Base-by-base conservation (phyloP, 2,888 invertebrate genomes). In the Herminia tarsipennalis region DNA sequence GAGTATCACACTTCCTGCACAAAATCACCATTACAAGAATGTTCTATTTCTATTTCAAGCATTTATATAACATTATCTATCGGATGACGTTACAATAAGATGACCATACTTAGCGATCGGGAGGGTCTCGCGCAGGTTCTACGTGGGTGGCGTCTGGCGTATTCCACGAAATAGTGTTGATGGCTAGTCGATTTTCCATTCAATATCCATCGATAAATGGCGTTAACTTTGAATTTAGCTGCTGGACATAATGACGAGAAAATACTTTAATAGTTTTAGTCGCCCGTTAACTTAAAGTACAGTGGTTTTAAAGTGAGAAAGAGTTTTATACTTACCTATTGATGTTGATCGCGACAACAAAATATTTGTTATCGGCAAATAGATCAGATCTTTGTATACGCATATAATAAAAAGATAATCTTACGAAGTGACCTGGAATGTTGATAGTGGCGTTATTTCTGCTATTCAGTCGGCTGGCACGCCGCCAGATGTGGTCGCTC, bases 381-480 rank as follows among this genome's bases (percentile, higher is more conserved):
- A 58, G 65, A 64, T 72, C 57, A 67, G 62, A 73, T 66, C 62
- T 64, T 67, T 65, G 58, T 59, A 53, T 62, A 58, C 44, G 54
- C 37, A 52, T 52, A 66, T 73, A 82, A 81, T 80, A 86, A 83
- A 81, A 84, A 83, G 78, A 84, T 86, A 84, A 86, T 87, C 78
- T 72, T 78, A 78, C 76, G 78, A 83, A 86, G 83, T 89, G 89
- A 85, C 84, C 89, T 89, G 88, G 89, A 88, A 90, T 89, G 86
- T 86, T 87, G 85, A 87, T 88, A 87, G 87, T 85, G 81, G 82
- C 82, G 88, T 89, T 89, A 89, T 89, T 88, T 87, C 84, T 87
- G 87, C 83, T 85, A 81, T 85, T 84, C 78, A 77, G 78, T 72
- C 75, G 78, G 75, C 78, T 89, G 90, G 90, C 89, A 78, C 61